A percentile compares a stretch with the other conserved stretches of the same genome.
Evolutionary conservation across 2,888 invertebrate species (phyloP).

Genomic region (Ormyrus thymus): DNA sequence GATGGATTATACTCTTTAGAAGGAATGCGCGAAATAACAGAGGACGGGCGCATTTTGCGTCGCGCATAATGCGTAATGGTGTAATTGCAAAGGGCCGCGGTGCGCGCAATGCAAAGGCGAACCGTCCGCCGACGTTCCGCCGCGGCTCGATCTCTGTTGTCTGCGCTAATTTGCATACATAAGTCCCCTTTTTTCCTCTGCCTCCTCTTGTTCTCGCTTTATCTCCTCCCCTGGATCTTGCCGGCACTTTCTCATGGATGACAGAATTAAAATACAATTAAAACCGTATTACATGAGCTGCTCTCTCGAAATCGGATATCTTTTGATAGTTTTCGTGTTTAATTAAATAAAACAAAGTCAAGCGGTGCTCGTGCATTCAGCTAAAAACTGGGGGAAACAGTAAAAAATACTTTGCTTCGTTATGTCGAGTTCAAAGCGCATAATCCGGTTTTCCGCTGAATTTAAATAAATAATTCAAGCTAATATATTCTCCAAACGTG

Average conservation of each 20-base stretch:
- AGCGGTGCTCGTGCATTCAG: not conserved
- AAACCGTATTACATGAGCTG: not conserved
- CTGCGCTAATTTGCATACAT: constrained; percentile 36
- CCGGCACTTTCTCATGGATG: not conserved
- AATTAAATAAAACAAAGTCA: not conserved
- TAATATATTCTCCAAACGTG: too few relatives aligned
- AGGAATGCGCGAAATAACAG: constrained; percentile 31
- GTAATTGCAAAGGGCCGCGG: constrained; percentile 41
- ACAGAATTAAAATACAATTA: constrained; percentile 35
- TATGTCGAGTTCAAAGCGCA: too few relatives aligned
- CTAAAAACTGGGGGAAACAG: too few relatives aligned
- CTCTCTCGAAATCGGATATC: not conserved
- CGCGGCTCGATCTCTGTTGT: not conserved
- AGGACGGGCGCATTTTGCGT: constrained; percentile 1
- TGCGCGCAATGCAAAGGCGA: constrained; percentile 9
- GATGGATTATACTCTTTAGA: not conserved
- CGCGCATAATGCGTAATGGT: constrained; percentile 31
- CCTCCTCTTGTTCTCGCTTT: not conserved
- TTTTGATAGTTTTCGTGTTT: not conserved
- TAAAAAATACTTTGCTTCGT: too few relatives aligned
- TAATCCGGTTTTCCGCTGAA: too few relatives aligned
- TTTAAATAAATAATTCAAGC: too few relatives aligned
- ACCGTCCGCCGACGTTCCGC: not conserved
- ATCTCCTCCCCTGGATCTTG: not conserved
- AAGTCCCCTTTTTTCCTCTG: constrained; percentile 2